Conservation (phyloP, 2,113 vertebrate genomes). For the Leptosomus discolor region DNA sequence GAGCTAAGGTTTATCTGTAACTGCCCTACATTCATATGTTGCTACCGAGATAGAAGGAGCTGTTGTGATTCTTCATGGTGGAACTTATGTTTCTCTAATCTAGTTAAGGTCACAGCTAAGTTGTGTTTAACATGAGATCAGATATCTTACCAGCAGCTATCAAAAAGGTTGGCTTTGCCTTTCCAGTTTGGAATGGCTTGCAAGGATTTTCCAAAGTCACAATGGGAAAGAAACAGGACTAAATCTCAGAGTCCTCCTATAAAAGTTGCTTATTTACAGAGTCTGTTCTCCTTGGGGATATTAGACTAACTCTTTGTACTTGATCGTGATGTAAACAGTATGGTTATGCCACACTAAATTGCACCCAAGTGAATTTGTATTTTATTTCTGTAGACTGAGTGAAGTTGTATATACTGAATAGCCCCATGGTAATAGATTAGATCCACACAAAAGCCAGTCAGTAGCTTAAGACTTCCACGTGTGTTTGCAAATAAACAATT, state of each 20-base stretch:
- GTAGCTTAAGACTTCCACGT: background rate
- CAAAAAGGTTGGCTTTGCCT: background rate
- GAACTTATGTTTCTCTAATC: background rate
- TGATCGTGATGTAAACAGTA: slow-evolving; percentile 18
- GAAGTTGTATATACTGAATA: background rate
- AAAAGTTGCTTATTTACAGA: slow-evolving; percentile 14
- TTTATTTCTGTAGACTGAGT: slow-evolving; percentile 12
- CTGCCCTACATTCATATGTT: background rate
- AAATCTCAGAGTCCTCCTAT: background rate
- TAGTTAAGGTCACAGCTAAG: background rate
- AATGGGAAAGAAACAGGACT: background rate
- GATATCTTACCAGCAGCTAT: background rate
- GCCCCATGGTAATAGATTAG: background rate
- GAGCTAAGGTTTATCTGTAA: background rate
- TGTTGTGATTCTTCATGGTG: background rate
- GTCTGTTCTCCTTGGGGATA: background rate
- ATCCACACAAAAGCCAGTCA: background rate
- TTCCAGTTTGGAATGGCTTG: background rate
- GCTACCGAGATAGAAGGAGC: background rate
- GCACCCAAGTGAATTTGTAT: slow-evolving; percentile 6
- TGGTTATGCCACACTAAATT: slow-evolving; percentile 26
- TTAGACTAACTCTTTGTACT: slow-evolving; percentile 13
- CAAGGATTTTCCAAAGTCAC: background rate
- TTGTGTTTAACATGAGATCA: background rate
- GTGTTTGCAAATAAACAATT: background rate